Evolutionary conservation across 2,888 invertebrate genomes (phyloP).

Genomic region (Diarsia rubi): DNA sequence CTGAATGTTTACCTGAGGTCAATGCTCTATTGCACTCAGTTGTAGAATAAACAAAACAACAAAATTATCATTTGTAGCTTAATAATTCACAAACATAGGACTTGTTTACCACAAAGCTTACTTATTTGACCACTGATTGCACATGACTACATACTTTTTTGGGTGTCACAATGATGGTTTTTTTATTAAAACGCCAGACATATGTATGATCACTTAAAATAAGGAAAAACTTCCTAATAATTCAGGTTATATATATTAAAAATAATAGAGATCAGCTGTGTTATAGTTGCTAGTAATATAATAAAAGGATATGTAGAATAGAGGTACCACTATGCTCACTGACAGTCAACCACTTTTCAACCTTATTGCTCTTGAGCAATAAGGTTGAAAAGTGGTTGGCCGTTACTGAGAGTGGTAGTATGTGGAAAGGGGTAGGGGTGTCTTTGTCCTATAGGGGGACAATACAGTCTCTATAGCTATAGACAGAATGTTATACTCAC

Average conservation of each 20-base stretch:
- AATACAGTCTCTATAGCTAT: neutral
- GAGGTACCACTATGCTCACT: neutral
- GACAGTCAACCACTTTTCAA: neutral
- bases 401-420: neutral
- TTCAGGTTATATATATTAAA: neutral
- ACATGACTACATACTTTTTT: neutral
- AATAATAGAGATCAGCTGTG: neutral
- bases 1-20: constrained; percentile 16
- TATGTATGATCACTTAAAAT: too few species aligned
- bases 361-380: neutral
- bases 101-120: neutral
- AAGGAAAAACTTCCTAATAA: neutral
- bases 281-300: neutral
- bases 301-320: neutral
- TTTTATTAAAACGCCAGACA: neutral
- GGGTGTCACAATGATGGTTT: neutral
- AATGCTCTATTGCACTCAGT: neutral
- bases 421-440: neutral
- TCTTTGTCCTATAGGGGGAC: neutral
- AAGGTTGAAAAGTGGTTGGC: neutral
- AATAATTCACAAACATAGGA: neutral
- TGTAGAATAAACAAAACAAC: constrained; percentile 20
- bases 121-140: neutral
- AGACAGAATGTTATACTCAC: constrained; percentile 73
- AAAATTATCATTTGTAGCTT: neutral